Evolutionary conservation across 2,888 invertebrate genomes (phyloP).

Genomic region (Lordiphosa andalusiaca): DNA sequence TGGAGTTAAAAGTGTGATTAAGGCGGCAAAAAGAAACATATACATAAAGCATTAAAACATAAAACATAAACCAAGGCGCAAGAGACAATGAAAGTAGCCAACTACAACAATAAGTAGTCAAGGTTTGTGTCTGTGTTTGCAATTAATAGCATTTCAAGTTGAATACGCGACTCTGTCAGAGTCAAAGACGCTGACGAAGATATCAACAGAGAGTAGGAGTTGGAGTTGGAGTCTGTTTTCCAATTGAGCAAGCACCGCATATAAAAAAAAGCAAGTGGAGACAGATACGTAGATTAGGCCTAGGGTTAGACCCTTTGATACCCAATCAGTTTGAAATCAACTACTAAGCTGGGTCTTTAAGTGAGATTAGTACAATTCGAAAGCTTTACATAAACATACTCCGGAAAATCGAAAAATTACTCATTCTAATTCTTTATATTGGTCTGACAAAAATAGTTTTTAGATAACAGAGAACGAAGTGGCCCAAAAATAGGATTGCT

Average conservation of each 20-base stretch:
- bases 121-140: slow-evolving; percentile 40
- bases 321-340: slow-evolving; percentile 8
- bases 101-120: slow-evolving; percentile 24
- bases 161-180: slow-evolving; percentile 8
- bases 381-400: too few relatives aligned
- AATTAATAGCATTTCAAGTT: slow-evolving; percentile 67
- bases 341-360: too few relatives aligned
- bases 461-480: too few relatives aligned
- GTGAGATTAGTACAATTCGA: too few relatives aligned
- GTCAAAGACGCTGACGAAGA: not conserved
- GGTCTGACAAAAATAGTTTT: not conserved
- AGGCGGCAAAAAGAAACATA: slow-evolving; percentile 36
- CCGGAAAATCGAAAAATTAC: too few relatives aligned
- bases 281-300: not conserved
- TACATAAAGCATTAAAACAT: slow-evolving; percentile 32
- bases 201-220: slow-evolving; percentile 40
- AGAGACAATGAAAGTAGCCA: slow-evolving; percentile 68
- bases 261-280: not conserved
- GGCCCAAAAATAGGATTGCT: too few relatives aligned
- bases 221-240: slow-evolving; percentile 51
- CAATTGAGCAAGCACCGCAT: slow-evolving; percentile 53
- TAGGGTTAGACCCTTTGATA: slow-evolving; percentile 23
- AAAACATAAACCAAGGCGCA: slow-evolving; percentile 38
- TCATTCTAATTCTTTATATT: not conserved
- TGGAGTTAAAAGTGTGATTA: slow-evolving; percentile 74